Evolutionary conservation across 2,797 vertebrate species (phyloP), one percentile per base, ranked within the genome.

Genomic region (Smutsia gigantea): DNA sequence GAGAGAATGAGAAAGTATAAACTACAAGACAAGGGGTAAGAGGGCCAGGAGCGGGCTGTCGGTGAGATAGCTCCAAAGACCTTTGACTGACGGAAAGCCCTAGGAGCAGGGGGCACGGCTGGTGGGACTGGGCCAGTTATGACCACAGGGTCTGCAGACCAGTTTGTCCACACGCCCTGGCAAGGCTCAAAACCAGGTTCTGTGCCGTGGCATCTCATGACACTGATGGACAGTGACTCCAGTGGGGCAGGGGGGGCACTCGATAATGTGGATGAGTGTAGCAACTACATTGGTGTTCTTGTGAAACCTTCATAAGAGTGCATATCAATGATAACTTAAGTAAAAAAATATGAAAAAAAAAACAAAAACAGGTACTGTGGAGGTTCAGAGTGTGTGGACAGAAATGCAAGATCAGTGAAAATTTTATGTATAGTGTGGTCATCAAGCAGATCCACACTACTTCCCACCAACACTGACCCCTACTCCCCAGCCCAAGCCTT

Each of bases 311-410:
- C n/a, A n/a, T n/a, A n/a, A n/a, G 46, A 46, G 46, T 46, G 46
- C 11, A 46, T 46, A 46, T 46, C 46, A 46, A 46, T 46, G 46
- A 46, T 46, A 46, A 10, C 46, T 46, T 46, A 46, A 46, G 39
- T 46, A 11, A 46, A 46, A 46, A 46, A 46, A 46, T 46, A 10
- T 46, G 9, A 46, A 11, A 46, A 46, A 46, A 46, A 46, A 46
- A 9, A 42, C 42, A 46, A 46, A 46, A 46, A 46, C 55, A 21
- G 34, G 9, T 21, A 53, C 15, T n/a, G 5, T 14, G 49, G 49
- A 25, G 59, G 0, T n/a, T 2, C 9, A 1, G 0, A 29, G 59
- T 27, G 23, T 7, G 2, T 31, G 34, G 39, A 39, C 5, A 1
- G 39, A 19, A n/a, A 21, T 12, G 51, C n/a, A 21, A 39, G 59